These are phyloP conservation scores for human (Homo sapiens) DNA, from an alignment of 2,113 vertebrate species.

Conservation along the genomic window DNA sequence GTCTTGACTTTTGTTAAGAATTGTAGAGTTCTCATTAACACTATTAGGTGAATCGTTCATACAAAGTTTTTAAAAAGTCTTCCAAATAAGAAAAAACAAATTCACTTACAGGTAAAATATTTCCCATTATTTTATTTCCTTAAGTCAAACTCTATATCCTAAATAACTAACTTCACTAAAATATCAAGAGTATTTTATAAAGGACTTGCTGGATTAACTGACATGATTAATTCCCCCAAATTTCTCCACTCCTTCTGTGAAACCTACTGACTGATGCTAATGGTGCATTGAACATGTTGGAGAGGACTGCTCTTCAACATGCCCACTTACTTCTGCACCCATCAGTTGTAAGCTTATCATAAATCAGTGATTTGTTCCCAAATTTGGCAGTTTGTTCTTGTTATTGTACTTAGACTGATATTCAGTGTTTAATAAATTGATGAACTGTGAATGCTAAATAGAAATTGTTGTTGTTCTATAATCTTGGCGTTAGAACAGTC, in stretches of 20 bases:
- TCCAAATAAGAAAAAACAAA: constrained; percentile 1
- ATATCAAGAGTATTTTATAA: background rate
- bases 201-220: background rate
- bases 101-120: constrained; percentile 7
- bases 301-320: background rate
- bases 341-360: background rate
- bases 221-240: background rate
- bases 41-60: background rate
- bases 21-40: background rate
- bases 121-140: background rate
- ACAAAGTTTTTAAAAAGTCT: background rate
- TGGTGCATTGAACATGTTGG: background rate
- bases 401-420: background rate
- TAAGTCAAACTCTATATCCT: background rate
- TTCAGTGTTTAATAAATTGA: constrained; percentile 26
- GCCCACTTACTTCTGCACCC: background rate
- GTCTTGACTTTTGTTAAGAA: constrained; percentile 10
- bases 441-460: background rate
- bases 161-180: background rate
- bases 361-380: background rate
- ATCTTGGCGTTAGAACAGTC: background rate
- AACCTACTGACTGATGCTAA: background rate
- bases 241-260: background rate
- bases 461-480: background rate
- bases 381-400: background rate